phyloP scores from a whole-genome alignment of 2,888 invertebrate species.

The Caenorhabditis auriculariae region DNA sequence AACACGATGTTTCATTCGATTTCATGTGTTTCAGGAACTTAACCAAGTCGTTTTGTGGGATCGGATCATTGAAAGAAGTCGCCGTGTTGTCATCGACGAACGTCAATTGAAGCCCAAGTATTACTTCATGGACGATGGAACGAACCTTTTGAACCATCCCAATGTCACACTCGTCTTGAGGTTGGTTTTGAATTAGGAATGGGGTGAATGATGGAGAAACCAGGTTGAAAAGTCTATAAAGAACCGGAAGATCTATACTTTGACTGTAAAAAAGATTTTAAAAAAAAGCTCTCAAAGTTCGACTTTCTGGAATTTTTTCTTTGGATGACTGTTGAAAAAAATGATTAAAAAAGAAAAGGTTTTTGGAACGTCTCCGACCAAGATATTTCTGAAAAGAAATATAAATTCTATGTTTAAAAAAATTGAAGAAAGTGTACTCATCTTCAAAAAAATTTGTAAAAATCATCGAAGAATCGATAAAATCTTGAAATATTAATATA shows the following conservation, averaged over 20 bases:
- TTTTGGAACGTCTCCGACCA: too few relatives aligned
- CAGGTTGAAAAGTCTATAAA: too few relatives aligned
- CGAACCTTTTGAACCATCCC: slow-evolving; percentile 88
- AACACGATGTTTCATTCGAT: neutral
- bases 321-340: too few relatives aligned
- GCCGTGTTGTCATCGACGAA: slow-evolving; percentile 87
- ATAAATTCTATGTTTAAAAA: too few relatives aligned
- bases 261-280: too few relatives aligned
- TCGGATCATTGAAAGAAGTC: slow-evolving; percentile 90
- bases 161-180: slow-evolving; percentile 92
- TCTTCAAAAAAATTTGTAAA: neutral
- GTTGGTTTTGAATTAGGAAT: slow-evolving; percentile 72
- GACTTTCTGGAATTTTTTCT: too few relatives aligned
- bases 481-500: neutral
- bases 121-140: slow-evolving; percentile 99
- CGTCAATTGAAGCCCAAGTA: slow-evolving; percentile 95
- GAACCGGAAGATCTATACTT: too few relatives aligned
- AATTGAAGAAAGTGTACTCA: too few relatives aligned
- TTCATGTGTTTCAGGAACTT: slow-evolving; percentile 64
- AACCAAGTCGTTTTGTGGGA: slow-evolving; percentile 91
- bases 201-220: slow-evolving; percentile 11
- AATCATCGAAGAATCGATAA: neutral
- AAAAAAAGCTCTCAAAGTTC: too few relatives aligned
- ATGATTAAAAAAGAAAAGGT: too few relatives aligned
- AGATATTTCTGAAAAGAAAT: too few relatives aligned